These are phyloP conservation scores for Cerastis rubricosa DNA, from an alignment of 2,888 invertebrate species.

Conservation along the genomic window DNA sequence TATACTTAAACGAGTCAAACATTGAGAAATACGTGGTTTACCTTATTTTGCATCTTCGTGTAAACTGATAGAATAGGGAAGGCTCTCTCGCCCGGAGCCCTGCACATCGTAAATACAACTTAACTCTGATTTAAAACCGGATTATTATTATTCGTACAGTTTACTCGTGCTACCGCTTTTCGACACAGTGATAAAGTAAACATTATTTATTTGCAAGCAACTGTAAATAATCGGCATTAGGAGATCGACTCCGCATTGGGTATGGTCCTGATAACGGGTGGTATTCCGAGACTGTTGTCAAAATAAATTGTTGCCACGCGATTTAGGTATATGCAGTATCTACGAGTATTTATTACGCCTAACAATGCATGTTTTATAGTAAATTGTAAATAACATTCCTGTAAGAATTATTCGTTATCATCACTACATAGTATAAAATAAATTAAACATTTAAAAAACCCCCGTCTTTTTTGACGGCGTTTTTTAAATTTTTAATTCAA, in stretches of 20 bases:
- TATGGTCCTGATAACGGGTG: slow-evolving; percentile 50
- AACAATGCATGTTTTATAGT: slow-evolving; percentile 32
- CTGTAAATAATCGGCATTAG: slow-evolving; percentile 66
- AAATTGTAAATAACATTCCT: slow-evolving; percentile 33
- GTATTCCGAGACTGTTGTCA: slow-evolving; percentile 45
- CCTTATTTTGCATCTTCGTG: slow-evolving; percentile 38
- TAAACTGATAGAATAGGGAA: slow-evolving; percentile 28
- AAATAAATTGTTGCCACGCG: slow-evolving; percentile 56
- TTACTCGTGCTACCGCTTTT: slow-evolving; percentile 71
- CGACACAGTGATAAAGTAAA: slow-evolving; percentile 64
- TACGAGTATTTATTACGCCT: slow-evolving; percentile 34
- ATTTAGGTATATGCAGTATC: slow-evolving; percentile 46
- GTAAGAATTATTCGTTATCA: neutral
- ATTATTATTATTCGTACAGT: slow-evolving; percentile 69
- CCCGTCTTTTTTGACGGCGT: too few relatives aligned
- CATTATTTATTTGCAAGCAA: slow-evolving; percentile 65
- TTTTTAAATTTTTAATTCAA: too few relatives aligned
- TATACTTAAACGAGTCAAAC: slow-evolving; percentile 52
- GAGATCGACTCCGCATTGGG: slow-evolving; percentile 54
- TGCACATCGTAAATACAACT: slow-evolving; percentile 75
- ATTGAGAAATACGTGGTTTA: slow-evolving; percentile 51
- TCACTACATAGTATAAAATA: too few relatives aligned
- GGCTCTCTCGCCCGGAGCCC: slow-evolving; percentile 20
- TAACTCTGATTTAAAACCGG: slow-evolving; percentile 75
- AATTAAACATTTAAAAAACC: too few relatives aligned